These are phyloP conservation scores for Poeciliopsis retropinna DNA, from an alignment of 2,113 vertebrate genomes.

Conservation along the genomic window DNA sequence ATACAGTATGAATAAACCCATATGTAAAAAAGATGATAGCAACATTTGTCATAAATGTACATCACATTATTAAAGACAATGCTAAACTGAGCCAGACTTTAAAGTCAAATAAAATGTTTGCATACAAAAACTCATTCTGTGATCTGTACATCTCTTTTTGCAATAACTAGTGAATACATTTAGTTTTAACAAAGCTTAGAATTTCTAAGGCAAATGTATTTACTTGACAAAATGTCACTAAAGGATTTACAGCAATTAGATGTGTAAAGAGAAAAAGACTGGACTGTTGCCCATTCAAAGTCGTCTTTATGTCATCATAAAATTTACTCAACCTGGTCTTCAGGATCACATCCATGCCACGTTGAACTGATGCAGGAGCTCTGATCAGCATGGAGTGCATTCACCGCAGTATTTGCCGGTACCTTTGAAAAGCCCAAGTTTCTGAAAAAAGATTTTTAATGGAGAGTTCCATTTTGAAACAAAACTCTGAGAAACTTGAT, in stretches of 20 bases:
- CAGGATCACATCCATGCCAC: not conserved
- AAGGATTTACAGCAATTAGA: constrained; percentile 59
- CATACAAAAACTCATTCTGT: not conserved
- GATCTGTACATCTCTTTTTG: constrained; percentile 9
- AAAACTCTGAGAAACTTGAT: not conserved
- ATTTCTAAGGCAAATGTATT: too few species aligned
- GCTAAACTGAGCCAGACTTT: not conserved
- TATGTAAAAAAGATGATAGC: not conserved
- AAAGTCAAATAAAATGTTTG: not conserved
- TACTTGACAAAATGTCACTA: constrained; percentile 43
- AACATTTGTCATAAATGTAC: constrained; percentile 5
- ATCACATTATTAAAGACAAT: not conserved
- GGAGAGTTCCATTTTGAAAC: not conserved
- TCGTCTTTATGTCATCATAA: not conserved
- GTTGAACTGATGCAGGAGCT: not conserved
- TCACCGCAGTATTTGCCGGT: not conserved
- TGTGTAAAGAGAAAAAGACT: not conserved
- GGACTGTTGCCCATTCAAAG: not conserved
- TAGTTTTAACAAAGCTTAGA: not conserved
- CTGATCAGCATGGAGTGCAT: not conserved
- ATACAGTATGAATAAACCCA: constrained; percentile 3
- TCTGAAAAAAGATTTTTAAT: not conserved
- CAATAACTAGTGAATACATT: not conserved
- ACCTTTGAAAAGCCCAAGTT: not conserved
- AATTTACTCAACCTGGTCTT: not conserved